These are phyloP conservation scores for Podiceps cristatus DNA, from an alignment of 2,113 vertebrate species.

Conservation along the genomic window DNA sequence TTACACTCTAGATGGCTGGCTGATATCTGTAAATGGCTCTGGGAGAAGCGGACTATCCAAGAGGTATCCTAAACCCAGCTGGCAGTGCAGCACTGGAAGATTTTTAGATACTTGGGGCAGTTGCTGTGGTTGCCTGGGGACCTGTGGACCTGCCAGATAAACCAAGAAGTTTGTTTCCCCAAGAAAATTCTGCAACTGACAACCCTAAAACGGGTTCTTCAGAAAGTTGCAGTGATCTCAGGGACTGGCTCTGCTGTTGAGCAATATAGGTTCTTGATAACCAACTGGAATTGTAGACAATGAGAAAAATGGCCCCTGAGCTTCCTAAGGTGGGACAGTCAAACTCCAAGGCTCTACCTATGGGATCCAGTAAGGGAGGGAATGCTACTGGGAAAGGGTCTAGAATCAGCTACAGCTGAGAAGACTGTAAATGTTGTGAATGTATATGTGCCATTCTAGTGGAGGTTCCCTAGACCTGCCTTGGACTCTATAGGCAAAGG, in stretches of 20 bases:
- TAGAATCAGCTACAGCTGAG: background rate
- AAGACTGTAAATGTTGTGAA: background rate
- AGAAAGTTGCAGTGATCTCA: background rate
- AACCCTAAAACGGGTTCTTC: background rate
- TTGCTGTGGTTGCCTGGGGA: background rate
- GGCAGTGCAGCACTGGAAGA: background rate
- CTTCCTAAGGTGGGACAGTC: background rate
- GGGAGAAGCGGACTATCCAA: background rate
- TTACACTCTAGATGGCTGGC: background rate
- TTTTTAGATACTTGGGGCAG: background rate
- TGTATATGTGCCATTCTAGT: background rate
- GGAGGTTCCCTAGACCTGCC: background rate
- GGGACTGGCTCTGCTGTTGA: background rate
- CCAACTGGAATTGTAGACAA: background rate
- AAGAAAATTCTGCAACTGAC: background rate
- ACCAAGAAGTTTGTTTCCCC: background rate
- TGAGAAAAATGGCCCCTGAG: background rate
- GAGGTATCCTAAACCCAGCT: background rate
- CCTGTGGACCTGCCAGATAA: background rate
- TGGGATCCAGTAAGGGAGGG: background rate
- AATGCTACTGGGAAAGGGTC: background rate
- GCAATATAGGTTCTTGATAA: background rate
- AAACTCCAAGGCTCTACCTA: background rate
- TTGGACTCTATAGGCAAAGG: background rate
- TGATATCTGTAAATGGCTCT: background rate